Evolutionary conservation across 2,797 vertebrate species (phyloP), one percentile per base, ranked within the genome.

Genomic region (Valencia hispanica): DNA sequence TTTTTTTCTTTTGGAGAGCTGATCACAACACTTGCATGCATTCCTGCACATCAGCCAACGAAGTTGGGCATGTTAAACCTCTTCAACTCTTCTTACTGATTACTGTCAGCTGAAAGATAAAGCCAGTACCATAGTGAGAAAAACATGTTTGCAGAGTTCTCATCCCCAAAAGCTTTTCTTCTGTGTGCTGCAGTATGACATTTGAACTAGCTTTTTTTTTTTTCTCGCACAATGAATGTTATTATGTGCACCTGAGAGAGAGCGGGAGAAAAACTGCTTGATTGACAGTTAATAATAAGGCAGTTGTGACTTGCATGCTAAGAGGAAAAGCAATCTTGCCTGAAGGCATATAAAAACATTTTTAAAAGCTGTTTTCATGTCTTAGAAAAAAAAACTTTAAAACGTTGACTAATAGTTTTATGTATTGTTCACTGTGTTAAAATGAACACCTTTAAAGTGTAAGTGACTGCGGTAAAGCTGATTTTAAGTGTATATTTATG

Each of bases 271-370:
- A 68, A 36, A 72, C 65, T 68, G 70, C 25, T 43, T 84, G 86
- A 90, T 20, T 88, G 90, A 88, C 85, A 89, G 75, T 70, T 88
- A 89, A 86, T 88, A 87, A 83, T 73, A 73, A 73, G 39, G 50
- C 8, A 39, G 79, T 79, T 75, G 78, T 75, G 76, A 81, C 82
- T 61, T 87, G 86, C 86, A 89, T 85, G 78, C 86, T 72, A 57
- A 80, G 73, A 86, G 74, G 69, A 74, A 43, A 83, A 45, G 45
- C 51, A 55, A 70, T 86, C 55, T 81, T 0, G 20, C 80, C 79
- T 30, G 45, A 66, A 75, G 75, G 79, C 74, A 63, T 59, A 70
- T 63, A 25, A 77, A 75, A 79, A 78, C 47, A 45, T 55, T 83
- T 86, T 72, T 75, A 25, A 77, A 70, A 68, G 65, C 68, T 63